phyloP scores from a whole-genome alignment of 2,797 vertebrate genomes.

The Anguilla obscura region DNA sequence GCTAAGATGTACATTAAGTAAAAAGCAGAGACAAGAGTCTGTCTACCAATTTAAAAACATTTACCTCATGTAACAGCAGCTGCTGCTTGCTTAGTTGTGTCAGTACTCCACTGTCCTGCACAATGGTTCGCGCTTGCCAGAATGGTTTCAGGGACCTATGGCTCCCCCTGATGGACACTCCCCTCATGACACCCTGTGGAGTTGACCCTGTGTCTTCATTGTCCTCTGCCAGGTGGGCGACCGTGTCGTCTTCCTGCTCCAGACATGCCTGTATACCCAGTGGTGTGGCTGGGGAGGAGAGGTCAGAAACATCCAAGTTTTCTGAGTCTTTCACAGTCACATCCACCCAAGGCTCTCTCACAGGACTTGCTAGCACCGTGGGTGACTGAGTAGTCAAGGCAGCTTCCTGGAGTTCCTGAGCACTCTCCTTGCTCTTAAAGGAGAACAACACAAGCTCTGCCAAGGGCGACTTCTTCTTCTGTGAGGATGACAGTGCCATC shows the following conservation, averaged over 20 bases:
- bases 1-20: not conserved
- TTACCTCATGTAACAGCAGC: constrained; percentile 49
- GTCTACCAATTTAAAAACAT: not conserved
- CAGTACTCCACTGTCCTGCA: constrained; percentile 43
- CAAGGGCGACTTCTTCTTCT: constrained; percentile 12
- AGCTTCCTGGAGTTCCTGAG: not conserved
- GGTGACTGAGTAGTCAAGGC: not conserved
- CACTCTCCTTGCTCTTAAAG: constrained; percentile 23
- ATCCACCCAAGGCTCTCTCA: not conserved
- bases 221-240: not conserved
- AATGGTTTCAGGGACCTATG: constrained; percentile 24
- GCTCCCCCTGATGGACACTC: not conserved
- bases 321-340: not conserved
- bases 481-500: not conserved
- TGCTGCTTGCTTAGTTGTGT: constrained; percentile 29
- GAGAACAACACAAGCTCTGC: not conserved
- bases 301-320: not conserved
- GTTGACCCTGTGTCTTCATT: not conserved
- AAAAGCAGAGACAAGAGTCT: not conserved
- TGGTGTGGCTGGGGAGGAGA: not conserved
- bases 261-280: not conserved
- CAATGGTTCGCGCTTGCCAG: constrained; percentile 43
- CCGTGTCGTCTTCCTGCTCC: not conserved
- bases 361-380: not conserved
- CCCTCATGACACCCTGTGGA: not conserved